A percentile compares a stretch with the other conserved stretches of the same genome.
Evolutionary conservation across 1,140 invertebrate species (phyloP).

Genomic region (Macrosteles quadrilineatus): DNA sequence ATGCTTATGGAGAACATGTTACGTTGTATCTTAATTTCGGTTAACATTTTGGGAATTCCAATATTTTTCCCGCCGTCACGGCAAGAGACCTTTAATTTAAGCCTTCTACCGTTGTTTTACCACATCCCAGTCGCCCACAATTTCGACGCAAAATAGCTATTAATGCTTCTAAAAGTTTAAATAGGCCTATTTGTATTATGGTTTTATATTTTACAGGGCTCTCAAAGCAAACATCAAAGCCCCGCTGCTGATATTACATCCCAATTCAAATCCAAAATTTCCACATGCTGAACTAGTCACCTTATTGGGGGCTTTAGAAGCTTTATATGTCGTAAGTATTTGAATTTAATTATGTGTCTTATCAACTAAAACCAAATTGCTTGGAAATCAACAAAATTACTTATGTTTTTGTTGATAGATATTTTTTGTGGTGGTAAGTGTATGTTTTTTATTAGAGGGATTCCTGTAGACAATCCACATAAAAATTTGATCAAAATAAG

Average conservation of each 20-base stretch:
- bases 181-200: too few relatives aligned
- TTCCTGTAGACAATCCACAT: background rate
- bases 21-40: too few relatives aligned
- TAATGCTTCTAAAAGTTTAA: too few relatives aligned
- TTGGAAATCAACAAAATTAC: background rate
- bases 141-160: too few relatives aligned
- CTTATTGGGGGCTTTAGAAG: constrained; percentile 80
- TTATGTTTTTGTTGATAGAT: background rate
- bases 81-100: too few relatives aligned
- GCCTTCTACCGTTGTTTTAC: too few relatives aligned
- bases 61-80: too few relatives aligned
- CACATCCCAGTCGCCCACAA: too few relatives aligned
- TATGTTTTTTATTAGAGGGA: background rate
- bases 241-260: constrained; percentile 66
- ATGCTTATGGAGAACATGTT: too few relatives aligned
- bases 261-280: constrained; percentile 55
- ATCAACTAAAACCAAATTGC: background rate
- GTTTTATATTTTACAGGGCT: constrained; percentile 53
- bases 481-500: background rate
- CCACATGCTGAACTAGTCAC: constrained; percentile 68
- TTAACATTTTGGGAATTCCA: too few relatives aligned
- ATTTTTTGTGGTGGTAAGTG: background rate
- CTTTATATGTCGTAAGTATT: constrained; percentile 76
- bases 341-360: background rate
- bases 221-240: constrained; percentile 67